A percentile compares a stretch with the other conserved stretches of the same genome.
phyloP scores from a whole-genome alignment of 2,797 vertebrate species.

The Meda fulgida region DNA sequence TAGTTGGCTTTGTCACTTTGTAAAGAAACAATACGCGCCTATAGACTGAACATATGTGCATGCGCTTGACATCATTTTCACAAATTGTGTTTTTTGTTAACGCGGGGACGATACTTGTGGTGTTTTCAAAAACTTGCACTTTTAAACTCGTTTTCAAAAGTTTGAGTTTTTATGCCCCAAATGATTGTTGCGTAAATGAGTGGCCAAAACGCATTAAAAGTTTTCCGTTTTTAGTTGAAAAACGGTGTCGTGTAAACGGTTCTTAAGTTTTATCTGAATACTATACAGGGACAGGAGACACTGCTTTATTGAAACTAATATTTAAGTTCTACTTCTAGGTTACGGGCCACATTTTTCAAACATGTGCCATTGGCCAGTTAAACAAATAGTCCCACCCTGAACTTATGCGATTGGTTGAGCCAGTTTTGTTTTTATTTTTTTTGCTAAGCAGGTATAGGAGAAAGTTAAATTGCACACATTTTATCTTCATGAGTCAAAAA shows the following conservation, averaged over 20 bases:
- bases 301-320: neutral
- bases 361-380: neutral
- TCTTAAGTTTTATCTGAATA: neutral
- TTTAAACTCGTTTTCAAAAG: neutral
- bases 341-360: too few species aligned
- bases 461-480: neutral
- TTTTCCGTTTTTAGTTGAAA: neutral
- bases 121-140: neutral
- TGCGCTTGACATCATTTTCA: neutral
- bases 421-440: neutral
- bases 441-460: neutral
- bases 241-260: fast-evolving
- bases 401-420: neutral
- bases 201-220: too few species aligned
- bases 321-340: neutral
- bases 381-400: neutral
- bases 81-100: neutral
- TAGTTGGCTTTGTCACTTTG: neutral
- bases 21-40: neutral
- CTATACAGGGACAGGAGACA: neutral
- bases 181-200: neutral
- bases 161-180: neutral
- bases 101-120: neutral
- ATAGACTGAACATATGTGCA: neutral
- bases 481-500: neutral